phyloP scores from a whole-genome alignment of 1,140 invertebrate genomes.

The Paraescarpia echinospica region DNA sequence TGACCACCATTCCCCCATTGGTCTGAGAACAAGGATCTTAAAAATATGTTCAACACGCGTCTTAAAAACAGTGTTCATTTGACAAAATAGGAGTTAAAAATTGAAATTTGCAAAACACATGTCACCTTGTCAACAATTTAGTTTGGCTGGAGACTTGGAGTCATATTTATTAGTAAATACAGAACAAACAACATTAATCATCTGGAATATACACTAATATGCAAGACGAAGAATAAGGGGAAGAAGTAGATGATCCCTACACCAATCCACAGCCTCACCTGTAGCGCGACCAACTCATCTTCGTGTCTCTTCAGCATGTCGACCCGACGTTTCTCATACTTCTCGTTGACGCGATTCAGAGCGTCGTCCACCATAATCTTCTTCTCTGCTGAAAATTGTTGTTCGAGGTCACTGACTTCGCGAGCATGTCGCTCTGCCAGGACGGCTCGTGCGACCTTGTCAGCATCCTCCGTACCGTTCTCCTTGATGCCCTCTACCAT shows the following conservation, averaged over 20 bases:
- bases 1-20: too few relatives aligned
- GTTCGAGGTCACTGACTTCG: conserved; percentile 49
- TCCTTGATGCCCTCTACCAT: conserved; percentile 52
- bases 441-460: conserved; percentile 51
- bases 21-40: too few relatives aligned
- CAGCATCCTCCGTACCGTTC: conserved; percentile 52
- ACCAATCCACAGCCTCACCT: conserved; percentile 32
- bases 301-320: conserved; percentile 43
- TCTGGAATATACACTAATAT: too few relatives aligned
- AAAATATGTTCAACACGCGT: too few relatives aligned
- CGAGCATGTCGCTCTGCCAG: conserved; percentile 50
- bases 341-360: conserved; percentile 43
- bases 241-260: not conserved
- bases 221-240: too few relatives aligned
- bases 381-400: conserved; percentile 44
- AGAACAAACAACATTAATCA: too few relatives aligned
- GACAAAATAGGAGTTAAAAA: too few relatives aligned
- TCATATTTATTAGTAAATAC: too few relatives aligned
- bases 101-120: too few relatives aligned
- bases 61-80: too few relatives aligned
- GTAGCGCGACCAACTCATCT: conserved; percentile 42
- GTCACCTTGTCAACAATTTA: too few relatives aligned
- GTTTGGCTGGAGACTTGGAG: too few relatives aligned
- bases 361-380: conserved; percentile 51
- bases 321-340: conserved; percentile 44